Base-by-base conservation (phyloP, 2,797 vertebrate genomes). In the Darevskia mixta region DNA sequence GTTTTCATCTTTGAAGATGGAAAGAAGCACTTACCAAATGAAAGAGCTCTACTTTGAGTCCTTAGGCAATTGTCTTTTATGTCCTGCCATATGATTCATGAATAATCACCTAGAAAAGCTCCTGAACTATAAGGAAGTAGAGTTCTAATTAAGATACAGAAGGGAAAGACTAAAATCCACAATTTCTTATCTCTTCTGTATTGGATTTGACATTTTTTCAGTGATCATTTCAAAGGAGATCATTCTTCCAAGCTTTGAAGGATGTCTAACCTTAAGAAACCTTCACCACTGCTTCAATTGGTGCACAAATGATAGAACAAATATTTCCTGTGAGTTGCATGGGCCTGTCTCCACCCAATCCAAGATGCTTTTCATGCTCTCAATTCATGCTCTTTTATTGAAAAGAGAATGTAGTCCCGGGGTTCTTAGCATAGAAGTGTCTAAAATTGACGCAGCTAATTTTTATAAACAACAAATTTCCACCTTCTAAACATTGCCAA, bases 11-110 rank as follows among this genome's bases (percentile, higher is more conserved):
- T 76, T 83, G 41, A 92, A 92, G 32, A 79, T 92, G 66, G 18
- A 43, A 92, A 92, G 32, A 79, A 93, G 66, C 18, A 38, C 49
- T 90, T 94, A 88, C 76, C 55, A 91, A 79, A 88, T 88, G 92
- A 87, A 94, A 87, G 78, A 88, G 29, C 87, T 91, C 91, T 92
- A 85, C 92, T 93, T 91, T 86, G 75, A 92, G 87, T 76, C 78
- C 82, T 92, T 38, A 86, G 72, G 83, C 25, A 87, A 86, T 87
- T 91, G 89, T 79, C 27, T 90, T 81, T 87, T 92, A 79, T 86
- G 90, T 91, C 86, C 87, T 92, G 75, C 90, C 85, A 84, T 82
- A 76, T 2, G 87, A 82, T 93, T 67, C 91, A 79, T 86, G 83
- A 91, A 91, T 43, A 90, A 73, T 89, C 87, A 91, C 17, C 87